These are phyloP conservation scores for Salticus scenicus DNA, from an alignment of 2,888 invertebrate species.

Conservation along the genomic window DNA sequence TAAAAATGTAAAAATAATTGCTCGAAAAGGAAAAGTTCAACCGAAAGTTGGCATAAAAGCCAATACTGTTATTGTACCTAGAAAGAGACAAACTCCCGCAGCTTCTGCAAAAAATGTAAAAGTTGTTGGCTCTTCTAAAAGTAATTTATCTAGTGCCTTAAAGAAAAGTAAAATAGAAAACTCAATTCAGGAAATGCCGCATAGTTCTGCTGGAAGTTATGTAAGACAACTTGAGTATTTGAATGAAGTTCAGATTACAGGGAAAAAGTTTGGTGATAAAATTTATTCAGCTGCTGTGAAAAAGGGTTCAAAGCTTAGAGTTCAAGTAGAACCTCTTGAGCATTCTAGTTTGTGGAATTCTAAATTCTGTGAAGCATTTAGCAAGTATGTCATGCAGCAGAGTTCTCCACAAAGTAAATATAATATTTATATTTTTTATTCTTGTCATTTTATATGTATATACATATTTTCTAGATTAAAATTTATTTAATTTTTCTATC, in stretches of 20 bases:
- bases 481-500: too few species aligned
- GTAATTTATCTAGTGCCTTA: neutral
- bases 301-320: slow-evolving; percentile 45
- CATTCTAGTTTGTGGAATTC: slow-evolving; percentile 36
- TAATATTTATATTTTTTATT: neutral
- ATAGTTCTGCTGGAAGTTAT: neutral
- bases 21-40: neutral
- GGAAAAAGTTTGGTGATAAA: neutral
- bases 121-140: neutral
- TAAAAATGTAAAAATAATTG: neutral
- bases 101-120: neutral
- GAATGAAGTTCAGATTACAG: slow-evolving; percentile 16
- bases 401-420: slow-evolving; percentile 30
- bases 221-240: slow-evolving; percentile 18
- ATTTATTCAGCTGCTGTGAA: slow-evolving; percentile 11
- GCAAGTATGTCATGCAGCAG: slow-evolving; percentile 35
- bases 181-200: neutral
- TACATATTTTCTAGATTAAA: too few species aligned
- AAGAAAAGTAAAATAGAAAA: neutral
- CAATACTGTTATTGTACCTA: neutral
- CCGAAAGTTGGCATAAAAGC: neutral
- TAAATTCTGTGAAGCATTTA: slow-evolving; percentile 33
- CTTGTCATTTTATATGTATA: too few species aligned
- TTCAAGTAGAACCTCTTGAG: slow-evolving; percentile 49
- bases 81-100: neutral